These are phyloP conservation scores for Crotalus tigris DNA, from an alignment of 2,113 vertebrate species.

Conservation along the genomic window DNA sequence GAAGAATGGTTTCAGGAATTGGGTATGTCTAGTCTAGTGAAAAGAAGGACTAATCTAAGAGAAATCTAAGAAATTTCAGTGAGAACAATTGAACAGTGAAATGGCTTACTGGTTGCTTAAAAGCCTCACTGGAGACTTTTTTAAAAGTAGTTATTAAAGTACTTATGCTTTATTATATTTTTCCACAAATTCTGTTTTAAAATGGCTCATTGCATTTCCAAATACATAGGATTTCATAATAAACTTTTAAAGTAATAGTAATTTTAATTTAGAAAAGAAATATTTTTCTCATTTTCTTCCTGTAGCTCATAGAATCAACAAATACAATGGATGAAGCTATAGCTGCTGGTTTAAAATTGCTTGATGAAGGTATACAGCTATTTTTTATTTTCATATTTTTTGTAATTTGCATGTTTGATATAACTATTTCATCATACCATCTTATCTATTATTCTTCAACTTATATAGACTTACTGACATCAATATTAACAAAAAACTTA, in stretches of 20 bases:
- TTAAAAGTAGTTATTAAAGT: neutral
- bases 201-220: neutral
- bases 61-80: too few relatives aligned
- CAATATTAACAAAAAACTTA: neutral
- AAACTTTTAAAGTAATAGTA: neutral
- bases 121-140: too few relatives aligned
- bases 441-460: neutral
- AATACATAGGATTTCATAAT: neutral
- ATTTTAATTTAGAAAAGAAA: neutral
- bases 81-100: too few relatives aligned
- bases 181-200: neutral
- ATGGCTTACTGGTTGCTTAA: too few relatives aligned
- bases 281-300: conserved; percentile 12
- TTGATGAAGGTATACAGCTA: conserved; percentile 72
- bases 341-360: conserved; percentile 73
- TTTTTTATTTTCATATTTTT: neutral
- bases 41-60: too few relatives aligned
- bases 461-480: neutral
- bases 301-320: conserved; percentile 78
- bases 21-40: too few relatives aligned
- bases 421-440: neutral
- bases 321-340: conserved; percentile 83
- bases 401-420: neutral
- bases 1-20: too few relatives aligned
- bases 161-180: neutral